A percentile compares a stretch with the other conserved stretches of the same genome.
These are phyloP conservation scores for Ophion obscuratus DNA, from an alignment of 2,888 invertebrate genomes.

Conservation along the genomic window DNA sequence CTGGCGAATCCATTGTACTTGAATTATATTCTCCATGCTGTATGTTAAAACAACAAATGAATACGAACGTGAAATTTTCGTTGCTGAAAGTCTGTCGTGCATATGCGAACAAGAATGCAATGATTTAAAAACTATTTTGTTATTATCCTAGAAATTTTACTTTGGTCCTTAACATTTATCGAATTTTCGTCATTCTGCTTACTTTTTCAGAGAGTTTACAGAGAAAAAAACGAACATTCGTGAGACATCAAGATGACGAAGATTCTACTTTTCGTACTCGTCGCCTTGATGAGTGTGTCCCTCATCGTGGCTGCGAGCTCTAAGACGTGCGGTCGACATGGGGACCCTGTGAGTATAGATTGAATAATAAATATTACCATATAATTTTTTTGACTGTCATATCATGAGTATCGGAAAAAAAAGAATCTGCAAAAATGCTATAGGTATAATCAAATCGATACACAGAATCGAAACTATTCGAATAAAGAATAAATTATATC, in stretches of 20 bases:
- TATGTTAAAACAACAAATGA: no score
- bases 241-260: slow-evolving; percentile 72
- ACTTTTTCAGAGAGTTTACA: slow-evolving; percentile 34
- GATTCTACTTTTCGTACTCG: slow-evolving; percentile 69
- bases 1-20: no score
- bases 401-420: not conserved
- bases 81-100: no score
- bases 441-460: not conserved
- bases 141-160: not conserved
- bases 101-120: no score
- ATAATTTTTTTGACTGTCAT: not conserved
- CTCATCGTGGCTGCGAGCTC: slow-evolving; percentile 72
- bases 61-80: no score
- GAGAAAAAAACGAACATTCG: not conserved
- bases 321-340: slow-evolving; percentile 74
- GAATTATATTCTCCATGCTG: no score
- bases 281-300: slow-evolving; percentile 72
- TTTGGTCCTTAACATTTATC: not conserved
- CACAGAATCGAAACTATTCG: not conserved
- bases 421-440: not conserved
- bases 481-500: not conserved
- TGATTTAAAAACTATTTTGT: no score
- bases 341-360: slow-evolving; percentile 77
- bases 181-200: not conserved
- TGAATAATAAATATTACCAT: slow-evolving; percentile 18